Conservation (phyloP, 2,113 vertebrate genomes). For the Anoplopoma fimbria region DNA sequence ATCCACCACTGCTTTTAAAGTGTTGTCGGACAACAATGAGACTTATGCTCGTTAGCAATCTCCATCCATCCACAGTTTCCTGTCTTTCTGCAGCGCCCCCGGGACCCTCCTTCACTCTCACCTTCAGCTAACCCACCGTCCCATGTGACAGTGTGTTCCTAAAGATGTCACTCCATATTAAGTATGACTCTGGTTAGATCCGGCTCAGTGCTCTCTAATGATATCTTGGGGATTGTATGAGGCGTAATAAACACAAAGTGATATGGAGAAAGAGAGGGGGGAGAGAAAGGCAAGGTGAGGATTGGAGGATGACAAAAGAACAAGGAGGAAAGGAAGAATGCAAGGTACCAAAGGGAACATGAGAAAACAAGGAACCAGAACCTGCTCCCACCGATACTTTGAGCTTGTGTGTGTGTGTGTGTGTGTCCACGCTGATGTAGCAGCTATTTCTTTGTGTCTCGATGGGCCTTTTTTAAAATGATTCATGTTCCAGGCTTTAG, state of each 20-base stretch:
- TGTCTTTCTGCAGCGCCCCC: not conserved
- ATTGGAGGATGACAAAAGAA: not conserved
- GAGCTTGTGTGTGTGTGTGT: slow-evolving; percentile 31
- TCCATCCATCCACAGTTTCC: not conserved
- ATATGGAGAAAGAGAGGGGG: not conserved
- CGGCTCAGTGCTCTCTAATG: slow-evolving; percentile 1
- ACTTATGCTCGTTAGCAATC: no score
- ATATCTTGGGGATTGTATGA: slow-evolving; percentile 1
- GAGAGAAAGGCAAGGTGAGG: not conserved
- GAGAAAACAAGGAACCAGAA: slow-evolving; percentile 27
- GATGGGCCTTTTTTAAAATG: slow-evolving; percentile 54
- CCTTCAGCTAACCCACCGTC: not conserved
- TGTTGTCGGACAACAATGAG: no score
- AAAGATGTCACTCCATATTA: slow-evolving; percentile 18
- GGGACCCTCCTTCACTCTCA: not conserved
- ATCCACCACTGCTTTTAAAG: no score
- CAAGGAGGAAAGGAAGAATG: not conserved
- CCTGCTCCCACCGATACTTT: slow-evolving; percentile 16
- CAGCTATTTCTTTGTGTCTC: slow-evolving; percentile 52
- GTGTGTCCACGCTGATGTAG: slow-evolving; percentile 18
- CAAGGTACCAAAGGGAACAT: not conserved
- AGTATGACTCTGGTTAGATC: not conserved
- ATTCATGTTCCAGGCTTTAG: slow-evolving; percentile 62
- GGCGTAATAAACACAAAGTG: slow-evolving; percentile 6
- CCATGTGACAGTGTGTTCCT: not conserved